Base-by-base conservation (phyloP, 2,113 vertebrate genomes). In the Oriolus oriolus region DNA sequence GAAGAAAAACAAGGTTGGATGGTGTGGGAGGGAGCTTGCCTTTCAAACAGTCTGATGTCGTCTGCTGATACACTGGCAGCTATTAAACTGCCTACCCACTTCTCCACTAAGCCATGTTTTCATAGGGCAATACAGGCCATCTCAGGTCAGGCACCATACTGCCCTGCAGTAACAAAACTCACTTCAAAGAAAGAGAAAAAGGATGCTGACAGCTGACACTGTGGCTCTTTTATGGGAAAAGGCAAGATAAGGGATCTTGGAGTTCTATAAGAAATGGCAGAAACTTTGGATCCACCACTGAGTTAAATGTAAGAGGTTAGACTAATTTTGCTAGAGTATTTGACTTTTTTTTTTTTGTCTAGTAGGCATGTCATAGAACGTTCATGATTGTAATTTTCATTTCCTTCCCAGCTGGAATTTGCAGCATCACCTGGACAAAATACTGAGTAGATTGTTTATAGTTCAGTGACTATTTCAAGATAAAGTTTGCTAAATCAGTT, bases 131-230 rank as follows among this genome's bases (percentile, higher is more conserved):
- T 9, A 8, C 11, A 75, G 91, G 87, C 70, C 93, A 61, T 65
- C 74, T 73, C 41, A 61, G 91, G 84, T 95, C 94, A 96, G 89
- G 89, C 84, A 92, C 86, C 91, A 95, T 42, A 94, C 74, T 83
- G 86, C 68, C 89, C 81, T 81, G 60, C 63, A 92, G 75, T 93
- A 66, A 63, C 83, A 93, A 87, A 90, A 90, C 52, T 89, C 33
- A 24, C 63, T 91, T 93, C 66, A 95, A 84, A 93, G 88, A 49
- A 68, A 61, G 35, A 82, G 61, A 77, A 93, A 74, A 96, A 53
- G 24, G 42, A 83, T 37, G 56, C 93, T 73, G 74, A 59, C 73
- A 80, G 61, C 31, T 75, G 60, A 70, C 57, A 78, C 35, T 54
- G 69, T 52, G 41, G 21, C n/a, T 89, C 12, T 89, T 89, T 60